These are phyloP conservation scores for Ridgeia piscesae DNA, from an alignment of 1,140 invertebrate species.

Conservation along the genomic window DNA sequence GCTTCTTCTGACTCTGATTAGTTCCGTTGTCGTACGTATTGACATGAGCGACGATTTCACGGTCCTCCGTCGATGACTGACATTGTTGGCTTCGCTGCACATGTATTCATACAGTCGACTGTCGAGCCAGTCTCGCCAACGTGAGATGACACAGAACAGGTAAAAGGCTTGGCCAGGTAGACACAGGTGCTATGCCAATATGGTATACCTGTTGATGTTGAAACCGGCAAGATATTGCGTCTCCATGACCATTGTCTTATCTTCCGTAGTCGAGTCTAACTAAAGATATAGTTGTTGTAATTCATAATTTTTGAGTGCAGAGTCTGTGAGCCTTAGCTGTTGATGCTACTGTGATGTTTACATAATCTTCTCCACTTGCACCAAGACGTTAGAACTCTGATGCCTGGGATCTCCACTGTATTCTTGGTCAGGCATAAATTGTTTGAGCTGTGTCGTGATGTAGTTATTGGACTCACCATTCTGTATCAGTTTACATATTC, in stretches of 20 bases:
- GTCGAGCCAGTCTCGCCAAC: background rate
- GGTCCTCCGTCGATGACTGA: background rate
- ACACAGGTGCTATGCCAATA: background rate
- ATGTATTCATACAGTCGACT: background rate
- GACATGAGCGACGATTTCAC: background rate
- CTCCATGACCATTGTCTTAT: background rate
- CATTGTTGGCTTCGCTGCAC: background rate
- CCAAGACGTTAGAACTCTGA: background rate
- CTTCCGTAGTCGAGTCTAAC: background rate
- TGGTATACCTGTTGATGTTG: background rate
- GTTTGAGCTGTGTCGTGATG: background rate
- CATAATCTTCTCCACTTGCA: background rate
- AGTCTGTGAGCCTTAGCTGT: background rate
- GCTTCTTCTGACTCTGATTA: background rate
- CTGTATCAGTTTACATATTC: background rate
- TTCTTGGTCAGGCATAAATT: background rate
- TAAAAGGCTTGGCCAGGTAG: background rate
- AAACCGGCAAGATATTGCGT: background rate
- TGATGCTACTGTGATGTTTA: background rate
- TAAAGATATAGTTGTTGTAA: background rate
- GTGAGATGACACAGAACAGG: background rate
- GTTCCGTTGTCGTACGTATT: background rate
- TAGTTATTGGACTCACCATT: background rate
- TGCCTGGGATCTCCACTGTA: background rate
- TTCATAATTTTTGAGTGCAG: background rate